Conservation (phyloP, 30 jellyfish, hydroid and myxozoan genomes). For the Pelagia noctiluca region DNA sequence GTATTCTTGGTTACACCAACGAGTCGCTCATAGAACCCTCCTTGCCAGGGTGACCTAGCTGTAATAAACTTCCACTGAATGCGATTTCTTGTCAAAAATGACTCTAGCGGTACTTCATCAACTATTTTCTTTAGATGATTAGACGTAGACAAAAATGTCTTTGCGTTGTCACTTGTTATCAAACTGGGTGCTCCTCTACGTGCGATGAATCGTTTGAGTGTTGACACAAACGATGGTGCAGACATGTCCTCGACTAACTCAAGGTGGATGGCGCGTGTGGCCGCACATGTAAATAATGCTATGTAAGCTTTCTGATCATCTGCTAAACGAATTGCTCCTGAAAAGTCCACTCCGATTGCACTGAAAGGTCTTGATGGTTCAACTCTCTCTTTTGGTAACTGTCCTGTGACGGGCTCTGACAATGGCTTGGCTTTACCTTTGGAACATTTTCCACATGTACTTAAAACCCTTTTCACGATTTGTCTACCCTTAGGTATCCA, state of each 20-base stretch:
- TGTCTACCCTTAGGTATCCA: slow-evolving; percentile 3
- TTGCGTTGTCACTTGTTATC: neutral
- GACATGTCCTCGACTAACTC: neutral
- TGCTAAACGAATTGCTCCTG: neutral
- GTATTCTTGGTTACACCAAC: neutral
- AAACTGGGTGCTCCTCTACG: neutral
- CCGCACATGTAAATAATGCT: neutral
- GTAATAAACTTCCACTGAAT: neutral
- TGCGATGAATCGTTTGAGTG: neutral
- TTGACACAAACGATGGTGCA: neutral
- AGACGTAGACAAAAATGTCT: neutral
- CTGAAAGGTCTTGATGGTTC: neutral
- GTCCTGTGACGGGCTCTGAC: too few relatives aligned
- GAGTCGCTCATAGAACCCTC: neutral
- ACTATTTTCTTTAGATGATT: neutral
- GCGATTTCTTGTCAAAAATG: neutral
- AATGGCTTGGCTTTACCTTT: too few relatives aligned
- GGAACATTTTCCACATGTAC: neutral
- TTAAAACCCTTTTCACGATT: neutral
- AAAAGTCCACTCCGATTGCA: neutral
- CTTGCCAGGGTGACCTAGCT: neutral
- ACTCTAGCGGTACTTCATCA: too few relatives aligned
- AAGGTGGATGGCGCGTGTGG: neutral
- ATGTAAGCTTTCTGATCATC: neutral
- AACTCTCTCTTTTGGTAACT: neutral